A percentile compares a stretch with the other conserved stretches of the same genome.
These are phyloP conservation scores for Spodoptera exigua DNA, from an alignment of 2,888 invertebrate genomes.

Conservation along the genomic window DNA sequence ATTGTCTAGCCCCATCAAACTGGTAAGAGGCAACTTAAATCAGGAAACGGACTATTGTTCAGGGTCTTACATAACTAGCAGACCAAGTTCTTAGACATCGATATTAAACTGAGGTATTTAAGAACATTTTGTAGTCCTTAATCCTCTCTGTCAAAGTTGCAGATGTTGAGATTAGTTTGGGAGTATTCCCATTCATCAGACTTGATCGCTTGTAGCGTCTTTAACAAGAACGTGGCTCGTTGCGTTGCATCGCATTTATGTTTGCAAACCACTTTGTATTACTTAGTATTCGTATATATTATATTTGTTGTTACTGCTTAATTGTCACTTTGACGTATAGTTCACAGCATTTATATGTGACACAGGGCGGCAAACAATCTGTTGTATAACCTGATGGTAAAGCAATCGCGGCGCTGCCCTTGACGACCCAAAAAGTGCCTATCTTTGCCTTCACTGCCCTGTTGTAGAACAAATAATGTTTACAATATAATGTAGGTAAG, in stretches of 20 bases:
- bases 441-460: too few relatives aligned
- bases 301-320: conserved; percentile 1
- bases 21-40: conserved; percentile 44
- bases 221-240: conserved; percentile 27
- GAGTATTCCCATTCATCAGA: conserved; percentile 71
- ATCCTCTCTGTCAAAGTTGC: conserved; percentile 71
- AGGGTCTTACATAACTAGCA: conserved; percentile 51
- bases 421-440: too few relatives aligned
- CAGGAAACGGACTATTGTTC: conserved; percentile 60
- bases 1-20: conserved; percentile 41
- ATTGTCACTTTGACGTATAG: conserved; percentile 16
- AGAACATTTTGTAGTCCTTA: conserved; percentile 67
- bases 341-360: too few relatives aligned
- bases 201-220: conserved; percentile 62
- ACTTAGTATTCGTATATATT: not conserved
- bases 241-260: conserved; percentile 14
- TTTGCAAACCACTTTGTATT: conserved; percentile 33
- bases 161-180: conserved; percentile 72
- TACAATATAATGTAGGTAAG: too few relatives aligned
- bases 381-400: too few relatives aligned
- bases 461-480: too few relatives aligned
- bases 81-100: conserved; percentile 65
- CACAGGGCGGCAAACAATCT: too few relatives aligned
- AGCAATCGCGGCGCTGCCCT: too few relatives aligned
- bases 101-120: conserved; percentile 63